phyloP scores from a whole-genome alignment of 2,888 invertebrate species.

The Anoplius nigerrimus region DNA sequence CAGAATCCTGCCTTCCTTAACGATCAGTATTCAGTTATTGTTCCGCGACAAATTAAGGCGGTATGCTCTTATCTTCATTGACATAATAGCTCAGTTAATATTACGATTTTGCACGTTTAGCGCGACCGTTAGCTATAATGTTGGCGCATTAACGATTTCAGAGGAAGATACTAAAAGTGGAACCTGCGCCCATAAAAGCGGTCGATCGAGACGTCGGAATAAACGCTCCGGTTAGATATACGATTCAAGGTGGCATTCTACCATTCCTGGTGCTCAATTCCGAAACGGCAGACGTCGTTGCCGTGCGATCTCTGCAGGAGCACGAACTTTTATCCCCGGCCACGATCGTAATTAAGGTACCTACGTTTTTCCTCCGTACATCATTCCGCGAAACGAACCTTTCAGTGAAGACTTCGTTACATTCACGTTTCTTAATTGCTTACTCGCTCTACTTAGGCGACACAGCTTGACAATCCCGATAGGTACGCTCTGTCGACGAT shows the following conservation, averaged over 20 bases:
- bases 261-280: conserved; percentile 81
- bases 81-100: not conserved
- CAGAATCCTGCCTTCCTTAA: conserved; percentile 90
- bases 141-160: conserved; percentile 56
- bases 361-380: not conserved
- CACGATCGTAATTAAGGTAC: conserved; percentile 87
- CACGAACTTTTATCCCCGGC: conserved; percentile 82
- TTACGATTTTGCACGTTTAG: not conserved
- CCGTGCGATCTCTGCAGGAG: conserved; percentile 79
- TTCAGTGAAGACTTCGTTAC: not conserved
- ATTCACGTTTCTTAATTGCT: conserved; percentile 1
- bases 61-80: conserved; percentile 62
- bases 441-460: conserved; percentile 78
- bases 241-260: conserved; percentile 81
- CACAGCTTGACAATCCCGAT: conserved; percentile 90
- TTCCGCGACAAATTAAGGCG: conserved; percentile 80
- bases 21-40: conserved; percentile 83
- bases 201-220: conserved; percentile 89
- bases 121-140: not conserved
- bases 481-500: conserved; percentile 91
- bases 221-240: conserved; percentile 84
- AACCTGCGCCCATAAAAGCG: conserved; percentile 85
- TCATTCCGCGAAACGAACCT: not conserved
- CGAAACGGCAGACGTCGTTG: conserved; percentile 80
- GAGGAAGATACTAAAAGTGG: conserved; percentile 81